These are phyloP conservation scores for Agrilus mali DNA, from an alignment of 2,888 invertebrate genomes.

Conservation along the genomic window DNA sequence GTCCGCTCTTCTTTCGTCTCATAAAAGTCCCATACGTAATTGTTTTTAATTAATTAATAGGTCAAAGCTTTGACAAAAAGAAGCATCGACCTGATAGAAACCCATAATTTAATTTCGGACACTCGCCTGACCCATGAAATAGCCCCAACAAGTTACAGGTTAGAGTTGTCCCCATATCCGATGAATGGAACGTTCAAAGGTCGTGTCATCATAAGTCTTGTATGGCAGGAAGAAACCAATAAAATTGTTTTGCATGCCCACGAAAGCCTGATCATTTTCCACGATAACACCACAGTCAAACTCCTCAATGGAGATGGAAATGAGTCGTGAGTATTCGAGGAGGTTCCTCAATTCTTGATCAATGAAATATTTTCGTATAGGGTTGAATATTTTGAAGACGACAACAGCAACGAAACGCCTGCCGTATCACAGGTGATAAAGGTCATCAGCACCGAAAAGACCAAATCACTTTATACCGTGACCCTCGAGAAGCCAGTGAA, in stretches of 20 bases:
- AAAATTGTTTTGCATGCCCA: conserved; percentile 54
- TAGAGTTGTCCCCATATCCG: conserved; percentile 54
- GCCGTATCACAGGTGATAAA: too few species aligned
- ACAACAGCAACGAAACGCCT: too few species aligned
- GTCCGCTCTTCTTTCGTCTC: too few species aligned
- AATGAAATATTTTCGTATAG: too few species aligned
- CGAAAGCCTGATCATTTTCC: conserved; percentile 46
- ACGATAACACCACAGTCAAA: conserved; percentile 13
- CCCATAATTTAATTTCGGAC: conserved; percentile 51
- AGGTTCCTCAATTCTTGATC: too few species aligned
- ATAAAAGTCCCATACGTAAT: too few species aligned
- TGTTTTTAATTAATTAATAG: too few species aligned
- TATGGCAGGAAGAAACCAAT: conserved; percentile 48
- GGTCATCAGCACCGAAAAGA: too few species aligned
- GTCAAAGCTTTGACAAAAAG: conserved; percentile 21
- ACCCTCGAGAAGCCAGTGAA: conserved; percentile 44
- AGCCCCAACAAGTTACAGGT: conserved; percentile 50
- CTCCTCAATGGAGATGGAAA: too few species aligned
- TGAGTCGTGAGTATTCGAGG: conserved; percentile 19
- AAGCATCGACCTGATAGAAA: conserved; percentile 61
- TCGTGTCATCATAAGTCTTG: conserved; percentile 53
- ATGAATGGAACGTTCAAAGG: conserved; percentile 55
- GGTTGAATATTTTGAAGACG: too few species aligned
- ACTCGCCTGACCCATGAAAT: conserved; percentile 49
- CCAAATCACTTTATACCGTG: conserved; percentile 33